A percentile compares a stretch with the other conserved stretches of the same genome.
phyloP scores from a whole-genome alignment of 2,888 invertebrate species.

The Lithophane leautieri region DNA sequence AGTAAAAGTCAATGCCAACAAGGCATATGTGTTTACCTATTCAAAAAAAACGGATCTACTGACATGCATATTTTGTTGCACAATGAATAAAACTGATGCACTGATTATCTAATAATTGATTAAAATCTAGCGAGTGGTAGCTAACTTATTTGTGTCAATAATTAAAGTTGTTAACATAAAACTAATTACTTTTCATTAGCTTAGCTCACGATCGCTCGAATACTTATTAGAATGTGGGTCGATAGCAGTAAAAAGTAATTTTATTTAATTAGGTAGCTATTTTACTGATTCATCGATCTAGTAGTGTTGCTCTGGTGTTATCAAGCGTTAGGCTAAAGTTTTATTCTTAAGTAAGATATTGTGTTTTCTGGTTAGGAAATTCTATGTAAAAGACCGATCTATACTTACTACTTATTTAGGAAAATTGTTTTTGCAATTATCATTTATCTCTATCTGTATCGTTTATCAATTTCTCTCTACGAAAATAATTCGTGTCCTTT shows the following conservation, averaged over 20 bases:
- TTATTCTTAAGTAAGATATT: neutral
- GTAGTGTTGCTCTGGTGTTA: neutral
- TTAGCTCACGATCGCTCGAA: constrained; percentile 20
- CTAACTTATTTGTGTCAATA: constrained; percentile 42
- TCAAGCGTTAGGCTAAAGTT: neutral
- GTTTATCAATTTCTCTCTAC: neutral
- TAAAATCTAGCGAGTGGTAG: constrained; percentile 13
- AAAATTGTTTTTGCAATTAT: neutral
- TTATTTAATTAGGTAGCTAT: constrained; percentile 23
- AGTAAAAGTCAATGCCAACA: neutral
- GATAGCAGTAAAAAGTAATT: constrained; percentile 28
- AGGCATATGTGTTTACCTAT: neutral
- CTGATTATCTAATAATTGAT: constrained; percentile 21
- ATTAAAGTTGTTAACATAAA: constrained; percentile 25
- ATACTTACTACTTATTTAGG: neutral
- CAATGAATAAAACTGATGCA: neutral
- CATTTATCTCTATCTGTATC: too few relatives aligned
- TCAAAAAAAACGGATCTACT: neutral
- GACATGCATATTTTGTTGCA: neutral
- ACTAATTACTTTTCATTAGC: constrained; percentile 32
- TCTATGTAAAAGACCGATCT: neutral
- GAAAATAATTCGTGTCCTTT: neutral
- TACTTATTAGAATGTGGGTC: constrained; percentile 24
- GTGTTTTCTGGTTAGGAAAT: neutral
- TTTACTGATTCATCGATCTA: neutral